phyloP scores from a whole-genome alignment of 2,113 vertebrate genomes.

The Corapipo altera region DNA sequence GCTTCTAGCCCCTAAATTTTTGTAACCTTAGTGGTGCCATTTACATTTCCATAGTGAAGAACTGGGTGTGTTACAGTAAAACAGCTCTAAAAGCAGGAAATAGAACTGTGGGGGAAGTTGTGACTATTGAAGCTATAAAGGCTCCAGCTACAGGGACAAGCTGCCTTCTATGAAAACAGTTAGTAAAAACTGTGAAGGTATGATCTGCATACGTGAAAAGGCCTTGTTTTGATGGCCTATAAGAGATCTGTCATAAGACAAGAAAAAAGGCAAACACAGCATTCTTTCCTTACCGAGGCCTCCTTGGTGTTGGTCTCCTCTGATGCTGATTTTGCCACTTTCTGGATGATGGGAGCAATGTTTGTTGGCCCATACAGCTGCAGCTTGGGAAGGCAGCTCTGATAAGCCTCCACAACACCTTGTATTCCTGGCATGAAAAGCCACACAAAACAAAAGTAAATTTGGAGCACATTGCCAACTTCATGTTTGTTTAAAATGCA shows the following conservation, averaged over 20 bases:
- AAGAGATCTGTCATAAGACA: background rate
- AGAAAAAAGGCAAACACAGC: background rate
- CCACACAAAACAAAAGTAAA: background rate
- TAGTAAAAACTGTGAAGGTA: background rate
- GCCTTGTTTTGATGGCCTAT: background rate
- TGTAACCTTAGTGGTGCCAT: background rate
- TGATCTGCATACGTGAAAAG: background rate
- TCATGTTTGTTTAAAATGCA: background rate
- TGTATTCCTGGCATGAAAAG: conserved; percentile 84
- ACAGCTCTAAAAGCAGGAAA: background rate
- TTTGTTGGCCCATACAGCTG: conserved; percentile 96
- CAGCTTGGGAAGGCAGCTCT: conserved; percentile 94
- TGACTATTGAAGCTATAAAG: background rate
- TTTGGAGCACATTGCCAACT: background rate
- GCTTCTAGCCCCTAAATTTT: background rate
- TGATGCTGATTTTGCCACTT: conserved; percentile 91
- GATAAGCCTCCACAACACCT: conserved; percentile 95
- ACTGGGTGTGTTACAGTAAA: background rate
- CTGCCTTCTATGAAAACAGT: background rate
- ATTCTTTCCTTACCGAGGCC: conserved; percentile 82
- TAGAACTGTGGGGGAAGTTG: background rate
- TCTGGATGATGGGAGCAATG: conserved; percentile 97
- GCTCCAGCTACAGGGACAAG: background rate
- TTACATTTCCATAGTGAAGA: background rate
- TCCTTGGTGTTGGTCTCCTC: conserved; percentile 95